Conservation (phyloP, 1,140 invertebrate genomes). For the Lordiphosa collinella region DNA sequence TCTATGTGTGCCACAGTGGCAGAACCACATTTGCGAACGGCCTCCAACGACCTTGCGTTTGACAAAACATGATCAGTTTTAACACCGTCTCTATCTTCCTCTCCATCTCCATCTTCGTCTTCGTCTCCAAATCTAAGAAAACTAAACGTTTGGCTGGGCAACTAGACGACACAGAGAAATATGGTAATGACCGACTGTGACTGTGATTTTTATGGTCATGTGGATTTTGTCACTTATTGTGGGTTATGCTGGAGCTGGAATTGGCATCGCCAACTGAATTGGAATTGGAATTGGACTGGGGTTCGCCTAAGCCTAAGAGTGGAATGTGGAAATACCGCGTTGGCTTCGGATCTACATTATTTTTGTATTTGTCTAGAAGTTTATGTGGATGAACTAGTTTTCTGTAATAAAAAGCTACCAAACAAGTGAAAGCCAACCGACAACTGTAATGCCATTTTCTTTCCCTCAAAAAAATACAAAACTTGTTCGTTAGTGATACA, state of each 20-base stretch:
- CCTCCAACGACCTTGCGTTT: constrained; percentile 79
- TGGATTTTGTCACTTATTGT: constrained; percentile 61
- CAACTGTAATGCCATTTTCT: no score
- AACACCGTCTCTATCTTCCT: constrained; percentile 44
- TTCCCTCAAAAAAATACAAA: no score
- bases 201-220: constrained; percentile 57
- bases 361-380: no score
- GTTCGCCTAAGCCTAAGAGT: constrained; percentile 20
- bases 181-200: constrained; percentile 53
- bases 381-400: constrained; percentile 12
- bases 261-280: constrained; percentile 19
- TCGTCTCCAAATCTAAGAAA: neutral
- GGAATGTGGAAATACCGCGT: constrained; percentile 37
- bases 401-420: neutral
- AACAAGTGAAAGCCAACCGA: no score
- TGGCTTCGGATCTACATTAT: constrained; percentile 5
- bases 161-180: constrained; percentile 45
- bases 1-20: constrained; percentile 73
- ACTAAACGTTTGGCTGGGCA: constrained; percentile 46
- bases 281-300: constrained; percentile 8
- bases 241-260: constrained; percentile 24
- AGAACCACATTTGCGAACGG: constrained; percentile 78
- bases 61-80: constrained; percentile 77
- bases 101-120: constrained; percentile 13
- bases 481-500: no score